A percentile compares a stretch with the other conserved stretches of the same genome.
These are phyloP conservation scores for Eupeodes corollae DNA, from an alignment of 1,140 invertebrate species.

Conservation along the genomic window DNA sequence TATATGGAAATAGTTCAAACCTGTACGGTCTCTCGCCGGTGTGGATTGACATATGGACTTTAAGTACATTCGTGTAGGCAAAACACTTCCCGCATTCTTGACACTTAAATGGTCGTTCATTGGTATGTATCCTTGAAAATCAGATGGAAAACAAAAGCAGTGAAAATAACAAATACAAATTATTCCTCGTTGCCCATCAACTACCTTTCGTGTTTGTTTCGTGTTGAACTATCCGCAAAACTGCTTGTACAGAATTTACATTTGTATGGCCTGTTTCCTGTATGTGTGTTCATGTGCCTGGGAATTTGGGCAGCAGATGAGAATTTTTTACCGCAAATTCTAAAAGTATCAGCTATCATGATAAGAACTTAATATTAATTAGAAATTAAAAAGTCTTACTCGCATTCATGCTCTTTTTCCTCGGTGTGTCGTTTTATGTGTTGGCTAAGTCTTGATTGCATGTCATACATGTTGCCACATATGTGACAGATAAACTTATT, in stretches of 20 bases:
- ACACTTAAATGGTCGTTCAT: constrained; percentile 29
- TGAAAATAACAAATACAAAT: background rate
- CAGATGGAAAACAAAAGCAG: background rate
- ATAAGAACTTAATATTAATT: background rate
- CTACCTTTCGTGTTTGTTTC: constrained; percentile 46
- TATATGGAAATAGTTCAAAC: background rate
- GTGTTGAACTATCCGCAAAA: constrained; percentile 50
- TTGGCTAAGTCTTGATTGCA: constrained; percentile 16
- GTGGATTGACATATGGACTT: constrained; percentile 25
- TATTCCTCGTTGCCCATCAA: background rate
- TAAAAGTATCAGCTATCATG: too few species aligned
- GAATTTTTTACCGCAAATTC: constrained; percentile 31
- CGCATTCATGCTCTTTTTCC: constrained; percentile 30
- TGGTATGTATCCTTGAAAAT: constrained; percentile 24
- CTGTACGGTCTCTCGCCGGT: constrained; percentile 23
- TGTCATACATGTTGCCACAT: constrained; percentile 21
- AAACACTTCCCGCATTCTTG: constrained; percentile 22
- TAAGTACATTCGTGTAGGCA: constrained; percentile 27
- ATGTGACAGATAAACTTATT: constrained; percentile 13
- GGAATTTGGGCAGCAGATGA: constrained; percentile 23
- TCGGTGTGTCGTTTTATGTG: constrained; percentile 23
- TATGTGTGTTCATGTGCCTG: constrained; percentile 32
- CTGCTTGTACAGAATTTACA: constrained; percentile 50
- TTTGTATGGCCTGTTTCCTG: constrained; percentile 26
- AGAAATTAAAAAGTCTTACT: constrained; percentile 16